Evolutionary conservation across 2,888 invertebrate genomes (phyloP), one percentile per base, ranked within the genome.

Genomic region (Neoaliturus tenellus): DNA sequence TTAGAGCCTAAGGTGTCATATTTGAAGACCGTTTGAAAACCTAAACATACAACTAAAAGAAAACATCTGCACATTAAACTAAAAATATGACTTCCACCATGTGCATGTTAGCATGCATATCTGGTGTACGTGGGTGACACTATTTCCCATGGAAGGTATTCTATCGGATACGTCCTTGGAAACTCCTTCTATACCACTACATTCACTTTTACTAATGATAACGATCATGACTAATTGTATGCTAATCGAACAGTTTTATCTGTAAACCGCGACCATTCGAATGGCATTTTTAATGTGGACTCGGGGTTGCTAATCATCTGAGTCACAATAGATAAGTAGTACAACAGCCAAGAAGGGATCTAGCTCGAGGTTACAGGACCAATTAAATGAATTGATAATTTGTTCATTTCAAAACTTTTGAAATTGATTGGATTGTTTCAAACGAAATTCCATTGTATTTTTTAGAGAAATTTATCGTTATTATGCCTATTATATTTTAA

Each of bases 161-260:
- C 62, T 55, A 23, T 62, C 62, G 28, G 6, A 20, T 14, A 35
- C 28, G 73, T 2, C 73, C 73, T 75, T 75, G 73, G 20, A 10
- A 17, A 75, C 39, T 44, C 73, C 73, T 44, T 44, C 28, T 75
- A 44, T 23, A 71, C 25, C n/a, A 71, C 35, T 25, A 4, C 75
- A 31, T 78, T 55, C 78, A 78, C 78, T 78, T 10, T 28, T 48
- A 35, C 44, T 31, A 78, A 41, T 78, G 78, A 78, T 78, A 78
- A 55, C 78, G 23, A 78, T 78, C 78, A 20, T 25, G 20, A 55
- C 78, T 78, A 78, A 78, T 78, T 78, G 78, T 78, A 78, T 78
- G 78, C 33, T 78, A 78, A 78, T 78, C 28, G n/a, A 33, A 23
- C 3, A 23, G n/a, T 17, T 78, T 55, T 78, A 55, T 55, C 55